phyloP scores from a whole-genome alignment of 2,888 invertebrate species.

The Drosophila recens region DNA sequence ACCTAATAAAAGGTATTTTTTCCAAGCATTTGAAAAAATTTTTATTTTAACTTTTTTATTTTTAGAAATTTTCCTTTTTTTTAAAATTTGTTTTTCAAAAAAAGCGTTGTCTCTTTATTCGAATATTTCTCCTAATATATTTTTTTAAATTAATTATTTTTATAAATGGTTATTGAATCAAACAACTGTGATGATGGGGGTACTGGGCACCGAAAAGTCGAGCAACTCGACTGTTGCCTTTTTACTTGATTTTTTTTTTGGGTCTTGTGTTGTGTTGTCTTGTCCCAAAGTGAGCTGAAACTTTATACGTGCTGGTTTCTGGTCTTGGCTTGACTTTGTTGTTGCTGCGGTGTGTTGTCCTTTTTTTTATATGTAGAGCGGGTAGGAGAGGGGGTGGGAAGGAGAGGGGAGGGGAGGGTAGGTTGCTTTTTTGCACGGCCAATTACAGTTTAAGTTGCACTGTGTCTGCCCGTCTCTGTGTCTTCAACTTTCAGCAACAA shows the following conservation, averaged over 20 bases:
- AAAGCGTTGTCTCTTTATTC: too few species aligned
- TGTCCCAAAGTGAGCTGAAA: constrained; percentile 38
- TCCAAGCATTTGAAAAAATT: too few species aligned
- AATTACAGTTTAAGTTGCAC: constrained; percentile 70
- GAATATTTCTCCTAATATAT: too few species aligned
- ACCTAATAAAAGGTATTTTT: too few species aligned
- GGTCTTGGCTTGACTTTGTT: constrained; percentile 26
- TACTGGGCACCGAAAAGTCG: background rate
- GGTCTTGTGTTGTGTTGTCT: constrained; percentile 36
- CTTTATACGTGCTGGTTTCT: constrained; percentile 57
- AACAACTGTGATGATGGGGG: background rate
- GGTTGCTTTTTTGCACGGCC: constrained; percentile 71
- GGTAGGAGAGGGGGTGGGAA: background rate
- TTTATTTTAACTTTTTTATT: too few species aligned
- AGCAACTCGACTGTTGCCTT: background rate
- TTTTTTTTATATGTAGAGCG: background rate
- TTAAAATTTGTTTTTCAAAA: too few species aligned
- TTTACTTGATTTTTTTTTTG: background rate
- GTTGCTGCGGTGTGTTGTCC: constrained; percentile 33
- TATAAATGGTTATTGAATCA: background rate
- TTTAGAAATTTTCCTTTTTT: too few species aligned
- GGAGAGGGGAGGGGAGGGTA: background rate
- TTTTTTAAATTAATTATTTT: too few species aligned
- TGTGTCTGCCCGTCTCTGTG: constrained; percentile 9
- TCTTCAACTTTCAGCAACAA: constrained; percentile 18